A percentile compares a stretch with the other conserved stretches of the same genome.
phyloP scores from a whole-genome alignment of 2,888 invertebrate genomes.

The Calameuta idolon region DNA sequence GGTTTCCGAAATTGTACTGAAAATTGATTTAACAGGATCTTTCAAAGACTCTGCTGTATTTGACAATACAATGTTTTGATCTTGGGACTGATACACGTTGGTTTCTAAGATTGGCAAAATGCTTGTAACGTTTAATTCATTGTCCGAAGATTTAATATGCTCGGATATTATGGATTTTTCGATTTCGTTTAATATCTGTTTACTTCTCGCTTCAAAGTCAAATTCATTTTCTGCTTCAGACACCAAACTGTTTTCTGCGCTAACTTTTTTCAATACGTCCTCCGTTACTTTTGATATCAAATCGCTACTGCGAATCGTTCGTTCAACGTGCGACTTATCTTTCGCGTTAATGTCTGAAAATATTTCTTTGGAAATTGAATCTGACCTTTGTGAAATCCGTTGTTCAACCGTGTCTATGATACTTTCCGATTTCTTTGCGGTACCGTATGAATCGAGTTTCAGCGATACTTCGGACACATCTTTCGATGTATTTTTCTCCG shows the following conservation, averaged over 20 bases:
- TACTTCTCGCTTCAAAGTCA: conserved; percentile 55
- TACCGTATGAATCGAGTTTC: conserved; percentile 18
- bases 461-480: conserved; percentile 52
- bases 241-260: conserved; percentile 26
- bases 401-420: not conserved
- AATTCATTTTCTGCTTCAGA: conserved; percentile 35
- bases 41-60: conserved; percentile 43
- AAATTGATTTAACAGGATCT: conserved; percentile 44
- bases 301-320: conserved; percentile 21
- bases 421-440: not conserved
- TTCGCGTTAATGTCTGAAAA: not conserved
- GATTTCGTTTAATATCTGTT: conserved; percentile 55
- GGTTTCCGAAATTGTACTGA: conserved; percentile 46
- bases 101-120: conserved; percentile 31
- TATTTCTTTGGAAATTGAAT: not conserved
- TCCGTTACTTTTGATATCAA: conserved; percentile 29
- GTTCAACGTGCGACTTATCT: not conserved
- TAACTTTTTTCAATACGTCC: conserved; percentile 21
- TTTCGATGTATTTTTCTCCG: conserved; percentile 42
- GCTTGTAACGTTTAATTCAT: conserved; percentile 23
- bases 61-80: conserved; percentile 43
- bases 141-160: conserved; percentile 39
- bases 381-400: not conserved
- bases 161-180: conserved; percentile 59
- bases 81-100: conserved; percentile 40